Conservation (phyloP, 2,888 invertebrate genomes). For the Melanotus villosus region DNA sequence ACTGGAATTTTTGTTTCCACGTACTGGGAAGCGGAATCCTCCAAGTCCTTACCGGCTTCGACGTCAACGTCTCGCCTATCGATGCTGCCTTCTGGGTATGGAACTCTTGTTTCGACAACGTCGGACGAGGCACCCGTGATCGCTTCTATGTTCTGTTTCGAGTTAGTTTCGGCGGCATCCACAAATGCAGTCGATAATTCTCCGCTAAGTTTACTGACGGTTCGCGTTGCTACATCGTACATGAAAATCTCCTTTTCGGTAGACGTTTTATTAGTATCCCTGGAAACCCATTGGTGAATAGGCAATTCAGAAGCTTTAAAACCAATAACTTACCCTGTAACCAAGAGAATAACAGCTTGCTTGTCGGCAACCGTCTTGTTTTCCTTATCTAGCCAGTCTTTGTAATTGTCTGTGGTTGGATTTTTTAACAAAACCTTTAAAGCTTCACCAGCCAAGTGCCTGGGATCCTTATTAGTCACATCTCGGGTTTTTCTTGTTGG, state of each 20-base stretch:
- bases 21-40: conserved; percentile 56
- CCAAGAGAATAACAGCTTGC: conserved; percentile 86
- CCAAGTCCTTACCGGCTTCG: conserved; percentile 45
- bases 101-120: conserved; percentile 59
- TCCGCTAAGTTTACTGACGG: conserved; percentile 83
- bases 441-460: conserved; percentile 72
- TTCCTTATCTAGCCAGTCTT: conserved; percentile 85
- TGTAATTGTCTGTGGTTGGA: conserved; percentile 84
- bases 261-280: conserved; percentile 52
- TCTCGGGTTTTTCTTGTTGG: conserved; percentile 70
- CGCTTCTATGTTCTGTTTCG: conserved; percentile 60
- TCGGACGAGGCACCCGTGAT: conserved; percentile 58
- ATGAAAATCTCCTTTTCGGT: conserved; percentile 86
- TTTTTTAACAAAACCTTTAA: conserved; percentile 82
- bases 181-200: conserved; percentile 89
- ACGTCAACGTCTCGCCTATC: conserved; percentile 1
- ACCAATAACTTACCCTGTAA: conserved; percentile 79
- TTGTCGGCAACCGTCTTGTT: conserved; percentile 80
- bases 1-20: conserved; percentile 58
- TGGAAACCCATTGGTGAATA: conserved; percentile 33
- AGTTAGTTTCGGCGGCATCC: conserved; percentile 89
- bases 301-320: neutral
- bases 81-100: conserved; percentile 51
- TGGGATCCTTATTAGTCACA: conserved; percentile 53
- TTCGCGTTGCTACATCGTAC: conserved; percentile 84